These are phyloP conservation scores for Oncorhynchus gorbuscha DNA, from an alignment of 2,113 vertebrate genomes.

Conservation along the genomic window DNA sequence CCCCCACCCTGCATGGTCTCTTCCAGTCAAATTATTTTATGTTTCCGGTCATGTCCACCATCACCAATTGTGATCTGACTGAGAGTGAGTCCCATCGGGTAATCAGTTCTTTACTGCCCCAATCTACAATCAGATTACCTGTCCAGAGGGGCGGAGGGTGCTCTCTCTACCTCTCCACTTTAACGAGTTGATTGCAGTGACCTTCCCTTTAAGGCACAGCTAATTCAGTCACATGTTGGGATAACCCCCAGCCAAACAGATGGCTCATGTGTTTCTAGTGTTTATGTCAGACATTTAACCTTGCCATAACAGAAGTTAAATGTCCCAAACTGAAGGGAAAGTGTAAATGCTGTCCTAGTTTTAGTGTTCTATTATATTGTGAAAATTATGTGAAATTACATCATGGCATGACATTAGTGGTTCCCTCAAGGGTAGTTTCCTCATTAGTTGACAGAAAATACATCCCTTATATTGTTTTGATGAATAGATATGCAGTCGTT, in stretches of 20 bases:
- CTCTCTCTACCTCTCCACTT: constrained; percentile 39
- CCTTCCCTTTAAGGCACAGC: constrained; percentile 37
- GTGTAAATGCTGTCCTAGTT: constrained; percentile 42
- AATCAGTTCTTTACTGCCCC: constrained; percentile 58
- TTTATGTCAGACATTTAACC: constrained; percentile 33
- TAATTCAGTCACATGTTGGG: constrained; percentile 57
- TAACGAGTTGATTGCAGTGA: constrained; percentile 47
- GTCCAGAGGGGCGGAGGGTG: constrained; percentile 27
- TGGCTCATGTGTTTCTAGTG: constrained; percentile 48
- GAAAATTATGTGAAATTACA: not conserved
- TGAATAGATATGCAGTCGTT: not conserved
- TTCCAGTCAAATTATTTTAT: constrained; percentile 42
- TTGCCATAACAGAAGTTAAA: constrained; percentile 43
- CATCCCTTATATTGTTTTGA: not conserved
- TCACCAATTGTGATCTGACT: constrained; percentile 29
- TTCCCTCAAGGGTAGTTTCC: not conserved
- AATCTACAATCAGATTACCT: constrained; percentile 57
- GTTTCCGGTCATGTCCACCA: constrained; percentile 52
- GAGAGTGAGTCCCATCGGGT: constrained; percentile 18
- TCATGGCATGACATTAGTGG: not conserved
- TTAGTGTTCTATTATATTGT: not conserved
- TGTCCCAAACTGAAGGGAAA: constrained; percentile 32
- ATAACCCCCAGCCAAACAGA: constrained; percentile 37
- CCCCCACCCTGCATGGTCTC: constrained; percentile 15
- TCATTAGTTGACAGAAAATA: not conserved